Evolutionary conservation across 2,797 vertebrate genomes (phyloP), one percentile per base, ranked within the genome.

Genomic region (Propithecus perrieri): DNA sequence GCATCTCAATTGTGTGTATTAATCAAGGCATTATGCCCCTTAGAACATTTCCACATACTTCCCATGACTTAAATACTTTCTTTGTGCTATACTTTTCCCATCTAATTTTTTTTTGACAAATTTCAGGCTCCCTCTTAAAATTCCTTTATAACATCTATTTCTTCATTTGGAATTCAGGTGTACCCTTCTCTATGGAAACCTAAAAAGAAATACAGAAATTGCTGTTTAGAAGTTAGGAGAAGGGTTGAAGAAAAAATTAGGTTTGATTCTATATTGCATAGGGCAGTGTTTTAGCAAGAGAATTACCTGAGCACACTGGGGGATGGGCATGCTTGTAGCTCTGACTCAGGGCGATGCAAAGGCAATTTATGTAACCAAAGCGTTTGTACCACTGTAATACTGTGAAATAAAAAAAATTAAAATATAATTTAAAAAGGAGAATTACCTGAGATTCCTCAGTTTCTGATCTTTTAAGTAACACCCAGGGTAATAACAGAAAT

Each of bases 151-250:
- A 69, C 53, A 38, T 43, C 14, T 26, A 14, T 80, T 83, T 87
- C 55, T 84, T 87, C 57, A 80, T 28, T 83, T 92, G 71, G 38
- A 69, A 86, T 33, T 71, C 59, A 35, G 7, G 3, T 61, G 10
- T 65, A 72, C 20, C 26, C 38, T 92, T 96, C n/a, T 88, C 43
- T 38, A 67, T 67, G 57, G 74, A 84, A 87, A 84, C 3, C 5
- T 26, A 14, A 69, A 69, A 91, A 90, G 18, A 94, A 92, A 94
- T 46, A 57, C 2, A 90, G 79, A 78, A 8, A 92, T 87, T 57
- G 22, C 35, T 69, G 17, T 50, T 22, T 57, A 43, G 30, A 17
- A 91, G 10, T 48, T 75, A 74, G 43, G 81, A 14, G 26, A 89
- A 88, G 50, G 15, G 1, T 55, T 67, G 5, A 43, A 71, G 30